Evolutionary conservation across 2,113 vertebrate species (phyloP).

Genomic region (Bujurquina vittata): DNA sequence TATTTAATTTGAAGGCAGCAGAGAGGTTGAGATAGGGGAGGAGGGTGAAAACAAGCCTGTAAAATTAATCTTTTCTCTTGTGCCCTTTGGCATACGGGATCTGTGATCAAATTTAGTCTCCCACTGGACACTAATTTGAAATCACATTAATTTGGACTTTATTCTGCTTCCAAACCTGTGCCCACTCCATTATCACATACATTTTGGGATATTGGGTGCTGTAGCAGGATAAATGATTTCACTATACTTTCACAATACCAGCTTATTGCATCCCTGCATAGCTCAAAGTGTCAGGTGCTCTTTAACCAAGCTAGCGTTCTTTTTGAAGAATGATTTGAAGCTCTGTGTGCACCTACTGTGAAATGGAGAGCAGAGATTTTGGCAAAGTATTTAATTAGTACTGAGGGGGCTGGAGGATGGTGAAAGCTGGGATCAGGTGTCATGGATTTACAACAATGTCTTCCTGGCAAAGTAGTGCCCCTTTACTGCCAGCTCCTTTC

Average conservation of each 20-base stretch:
- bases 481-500: conserved; percentile 63
- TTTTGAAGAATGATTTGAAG: conserved; percentile 21
- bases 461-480: conserved; percentile 55
- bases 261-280: conserved; percentile 35
- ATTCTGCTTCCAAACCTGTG: conserved; percentile 5
- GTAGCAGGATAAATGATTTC: not conserved
- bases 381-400: conserved; percentile 64
- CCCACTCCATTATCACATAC: conserved; percentile 3
- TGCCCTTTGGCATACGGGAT: conserved; percentile 45
- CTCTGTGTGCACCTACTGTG: conserved; percentile 36
- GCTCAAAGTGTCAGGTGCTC: conserved; percentile 31
- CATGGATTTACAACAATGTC: conserved; percentile 61
- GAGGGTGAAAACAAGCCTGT: conserved; percentile 57
- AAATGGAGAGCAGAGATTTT: conserved; percentile 51
- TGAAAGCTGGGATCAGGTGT: conserved; percentile 75
- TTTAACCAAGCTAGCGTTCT: conserved; percentile 44
- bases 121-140: conserved; percentile 57
- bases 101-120: conserved; percentile 62
- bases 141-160: conserved; percentile 49
- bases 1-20: conserved; percentile 75
- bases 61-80: conserved; percentile 69
- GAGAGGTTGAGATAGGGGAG: conserved; percentile 49
- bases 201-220: conserved; percentile 9
- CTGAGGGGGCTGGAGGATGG: conserved; percentile 44
- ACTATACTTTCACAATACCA: not conserved